phyloP scores from a whole-genome alignment of 1,140 invertebrate genomes.

The Asobara japonica region DNA sequence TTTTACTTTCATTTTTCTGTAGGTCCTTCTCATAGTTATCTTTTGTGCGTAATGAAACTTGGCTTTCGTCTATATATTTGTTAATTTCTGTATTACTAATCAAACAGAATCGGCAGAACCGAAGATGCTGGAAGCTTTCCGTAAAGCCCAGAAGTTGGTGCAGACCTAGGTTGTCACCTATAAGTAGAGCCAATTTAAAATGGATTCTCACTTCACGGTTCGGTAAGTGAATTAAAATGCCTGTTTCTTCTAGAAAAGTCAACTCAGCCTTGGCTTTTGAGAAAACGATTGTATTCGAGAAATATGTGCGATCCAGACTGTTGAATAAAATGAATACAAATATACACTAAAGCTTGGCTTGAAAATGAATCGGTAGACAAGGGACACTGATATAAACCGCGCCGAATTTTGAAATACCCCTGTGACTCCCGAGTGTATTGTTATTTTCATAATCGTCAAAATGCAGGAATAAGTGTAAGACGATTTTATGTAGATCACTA shows the following conservation, averaged over 20 bases:
- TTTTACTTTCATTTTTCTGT: background rate
- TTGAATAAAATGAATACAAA: conserved; percentile 24
- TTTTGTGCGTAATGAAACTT: conserved; percentile 38
- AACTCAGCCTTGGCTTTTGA: too few species aligned
- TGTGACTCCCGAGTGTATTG: conserved; percentile 18
- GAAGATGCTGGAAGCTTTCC: conserved; percentile 45
- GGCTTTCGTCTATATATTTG: conserved; percentile 31
- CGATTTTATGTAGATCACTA: background rate
- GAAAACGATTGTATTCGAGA: conserved; percentile 41
- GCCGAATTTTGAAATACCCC: conserved; percentile 12
- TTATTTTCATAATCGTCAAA: conserved; percentile 22
- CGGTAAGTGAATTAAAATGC: conserved; percentile 37
- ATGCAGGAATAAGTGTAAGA: conserved; percentile 5
- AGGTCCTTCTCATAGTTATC: conserved; percentile 13
- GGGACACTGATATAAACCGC: conserved; percentile 11
- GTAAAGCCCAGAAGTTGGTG: conserved; percentile 46
- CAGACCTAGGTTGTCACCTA: conserved; percentile 51
- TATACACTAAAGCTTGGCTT: conserved; percentile 1
- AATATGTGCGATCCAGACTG: conserved; percentile 36
- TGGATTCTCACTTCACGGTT: conserved; percentile 33
- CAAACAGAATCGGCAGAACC: conserved; percentile 49
- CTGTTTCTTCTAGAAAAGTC: too few species aligned
- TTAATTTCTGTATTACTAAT: conserved; percentile 33
- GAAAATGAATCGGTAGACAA: conserved; percentile 16
- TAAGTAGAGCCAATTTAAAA: conserved; percentile 42